Conservation (phyloP, 2,113 vertebrate genomes). For the Halichoeres trimaculatus region DNA sequence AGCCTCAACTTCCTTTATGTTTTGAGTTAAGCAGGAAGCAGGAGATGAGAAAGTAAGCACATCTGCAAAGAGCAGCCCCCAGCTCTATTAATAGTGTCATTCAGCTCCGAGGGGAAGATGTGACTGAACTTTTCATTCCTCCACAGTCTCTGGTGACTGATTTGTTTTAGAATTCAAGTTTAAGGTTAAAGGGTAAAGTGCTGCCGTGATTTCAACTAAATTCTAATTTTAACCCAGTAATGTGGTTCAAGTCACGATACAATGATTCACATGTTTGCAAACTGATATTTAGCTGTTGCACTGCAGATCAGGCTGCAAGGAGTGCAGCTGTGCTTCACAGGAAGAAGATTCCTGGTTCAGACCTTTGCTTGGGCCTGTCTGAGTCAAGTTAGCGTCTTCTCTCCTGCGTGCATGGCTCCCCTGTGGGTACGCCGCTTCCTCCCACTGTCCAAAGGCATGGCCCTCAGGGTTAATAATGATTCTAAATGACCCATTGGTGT, state of each 20-base stretch:
- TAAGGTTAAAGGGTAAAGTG: neutral
- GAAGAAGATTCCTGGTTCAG: no score
- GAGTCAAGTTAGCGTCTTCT: no score
- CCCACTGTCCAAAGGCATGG: no score
- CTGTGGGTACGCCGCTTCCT: neutral
- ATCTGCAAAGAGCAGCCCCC: constrained; percentile 65
- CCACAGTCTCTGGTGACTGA: constrained; percentile 23
- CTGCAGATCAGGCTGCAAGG: neutral
- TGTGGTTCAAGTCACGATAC: neutral
- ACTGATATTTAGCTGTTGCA: neutral
- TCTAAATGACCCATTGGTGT: no score
- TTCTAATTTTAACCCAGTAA: neutral
- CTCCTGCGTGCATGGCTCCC: no score
- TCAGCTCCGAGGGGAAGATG: constrained; percentile 55
- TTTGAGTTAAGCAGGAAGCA: constrained; percentile 83
- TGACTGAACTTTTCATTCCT: constrained; percentile 50
- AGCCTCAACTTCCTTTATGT: constrained; percentile 77
- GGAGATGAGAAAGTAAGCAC: constrained; percentile 76
- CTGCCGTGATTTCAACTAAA: neutral
- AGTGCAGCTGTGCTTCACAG: no score
- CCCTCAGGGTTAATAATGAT: no score
- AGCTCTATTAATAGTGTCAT: constrained; percentile 77
- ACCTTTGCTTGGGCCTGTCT: neutral
- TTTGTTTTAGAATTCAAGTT: constrained; percentile 2
- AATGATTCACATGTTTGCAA: neutral